Conservation (phyloP, 2,888 invertebrate species). For the Psococerastis gibbosa region DNA sequence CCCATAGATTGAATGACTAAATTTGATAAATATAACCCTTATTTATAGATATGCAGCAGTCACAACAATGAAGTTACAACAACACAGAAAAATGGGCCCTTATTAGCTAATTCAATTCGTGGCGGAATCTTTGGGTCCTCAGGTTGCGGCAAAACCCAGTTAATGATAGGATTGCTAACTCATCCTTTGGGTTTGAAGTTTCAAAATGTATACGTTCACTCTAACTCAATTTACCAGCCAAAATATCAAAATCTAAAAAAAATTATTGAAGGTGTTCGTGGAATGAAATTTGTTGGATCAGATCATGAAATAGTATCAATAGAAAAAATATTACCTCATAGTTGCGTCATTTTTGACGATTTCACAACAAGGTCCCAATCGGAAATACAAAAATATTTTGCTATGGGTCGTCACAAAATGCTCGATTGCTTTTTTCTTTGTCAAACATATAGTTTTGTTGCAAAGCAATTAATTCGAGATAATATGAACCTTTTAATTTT, state of each 20-base stretch:
- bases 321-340: constrained; percentile 16
- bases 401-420: constrained; percentile 17
- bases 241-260: constrained; percentile 18
- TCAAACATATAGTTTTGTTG: constrained; percentile 19
- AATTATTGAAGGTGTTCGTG: constrained; percentile 17
- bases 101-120: constrained; percentile 20
- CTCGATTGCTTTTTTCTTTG: constrained; percentile 18
- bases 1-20: too few species aligned
- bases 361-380: constrained; percentile 20
- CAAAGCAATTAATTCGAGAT: constrained; percentile 20
- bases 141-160: constrained; percentile 17
- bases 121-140: constrained; percentile 16
- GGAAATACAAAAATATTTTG: constrained; percentile 16
- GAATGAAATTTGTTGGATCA: constrained; percentile 13
- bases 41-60: too few species aligned
- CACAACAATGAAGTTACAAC: not conserved
- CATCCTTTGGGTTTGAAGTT: constrained; percentile 16
- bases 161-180: constrained; percentile 16
- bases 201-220: constrained; percentile 17
- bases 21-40: too few species aligned
- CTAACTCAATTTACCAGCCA: constrained; percentile 19
- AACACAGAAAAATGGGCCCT: constrained; percentile 18
- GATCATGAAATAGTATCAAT: constrained; percentile 15
- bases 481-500: constrained; percentile 17
- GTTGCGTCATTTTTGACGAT: constrained; percentile 24